These are phyloP conservation scores for Cisticola juncidis DNA, from an alignment of 2,113 vertebrate species.

Conservation along the genomic window DNA sequence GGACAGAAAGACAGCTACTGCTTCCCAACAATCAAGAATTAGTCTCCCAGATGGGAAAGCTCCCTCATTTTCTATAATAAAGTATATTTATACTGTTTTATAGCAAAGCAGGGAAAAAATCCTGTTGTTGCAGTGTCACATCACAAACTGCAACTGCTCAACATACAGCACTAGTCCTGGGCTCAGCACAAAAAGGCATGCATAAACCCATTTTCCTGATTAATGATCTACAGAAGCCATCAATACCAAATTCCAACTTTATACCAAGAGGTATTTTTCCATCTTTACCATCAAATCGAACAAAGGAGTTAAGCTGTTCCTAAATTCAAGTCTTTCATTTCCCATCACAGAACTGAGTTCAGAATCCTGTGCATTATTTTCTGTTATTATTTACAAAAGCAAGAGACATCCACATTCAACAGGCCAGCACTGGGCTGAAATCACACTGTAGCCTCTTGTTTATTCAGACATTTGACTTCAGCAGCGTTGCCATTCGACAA, in stretches of 20 bases:
- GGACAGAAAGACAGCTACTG: background rate
- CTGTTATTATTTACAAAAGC: background rate
- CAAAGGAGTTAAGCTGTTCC: background rate
- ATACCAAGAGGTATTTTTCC: conserved; percentile 12
- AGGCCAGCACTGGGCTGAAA: background rate
- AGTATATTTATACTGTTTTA: background rate
- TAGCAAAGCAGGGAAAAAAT: background rate
- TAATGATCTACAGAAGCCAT: conserved; percentile 67
- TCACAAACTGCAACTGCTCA: background rate
- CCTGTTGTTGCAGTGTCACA: background rate
- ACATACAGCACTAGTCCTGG: background rate
- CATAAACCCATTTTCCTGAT: conserved; percentile 35
- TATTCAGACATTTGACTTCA: conserved; percentile 20
- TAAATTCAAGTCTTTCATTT: background rate
- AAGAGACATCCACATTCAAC: background rate
- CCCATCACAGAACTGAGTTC: background rate
- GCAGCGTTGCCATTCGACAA: background rate
- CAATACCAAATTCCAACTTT: conserved; percentile 51
- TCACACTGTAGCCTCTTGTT: background rate
- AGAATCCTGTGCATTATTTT: background rate
- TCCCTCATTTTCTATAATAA: background rate
- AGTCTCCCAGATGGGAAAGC: background rate
- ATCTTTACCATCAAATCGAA: background rate
- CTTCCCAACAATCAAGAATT: background rate
- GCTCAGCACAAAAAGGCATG: background rate